These are phyloP conservation scores for Bubo scandiacus DNA, from an alignment of 2,113 vertebrate species.

Conservation along the genomic window DNA sequence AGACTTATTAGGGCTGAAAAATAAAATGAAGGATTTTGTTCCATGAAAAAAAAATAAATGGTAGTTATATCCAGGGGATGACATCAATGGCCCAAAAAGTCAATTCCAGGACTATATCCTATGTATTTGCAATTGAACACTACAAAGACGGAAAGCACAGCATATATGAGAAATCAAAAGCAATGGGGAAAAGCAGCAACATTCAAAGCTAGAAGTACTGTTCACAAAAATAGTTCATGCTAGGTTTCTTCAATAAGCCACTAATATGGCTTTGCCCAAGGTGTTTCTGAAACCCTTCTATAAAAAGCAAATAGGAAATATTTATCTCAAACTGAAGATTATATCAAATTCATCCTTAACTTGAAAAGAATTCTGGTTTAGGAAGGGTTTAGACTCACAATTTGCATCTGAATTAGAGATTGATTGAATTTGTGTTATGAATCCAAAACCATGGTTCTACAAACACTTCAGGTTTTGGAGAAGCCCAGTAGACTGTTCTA, in stretches of 20 bases:
- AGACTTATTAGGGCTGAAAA: neutral
- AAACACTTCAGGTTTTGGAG: neutral
- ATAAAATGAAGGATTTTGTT: neutral
- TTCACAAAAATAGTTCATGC: neutral
- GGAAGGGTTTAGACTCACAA: neutral
- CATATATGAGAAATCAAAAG: neutral
- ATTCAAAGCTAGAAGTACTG: neutral
- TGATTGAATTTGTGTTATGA: neutral
- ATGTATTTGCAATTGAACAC: neutral
- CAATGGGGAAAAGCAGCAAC: neutral
- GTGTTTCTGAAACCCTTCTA: neutral
- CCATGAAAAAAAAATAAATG: neutral
- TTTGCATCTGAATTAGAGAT: neutral
- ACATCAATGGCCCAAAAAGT: neutral
- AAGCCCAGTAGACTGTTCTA: neutral
- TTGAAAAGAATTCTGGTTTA: neutral
- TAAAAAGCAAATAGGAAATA: neutral
- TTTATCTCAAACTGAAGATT: neutral
- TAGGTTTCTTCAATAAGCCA: neutral
- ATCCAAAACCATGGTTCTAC: neutral
- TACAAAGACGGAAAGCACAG: neutral
- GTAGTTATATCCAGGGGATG: neutral
- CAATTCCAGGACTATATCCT: neutral
- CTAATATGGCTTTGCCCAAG: neutral
- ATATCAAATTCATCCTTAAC: neutral